Evolutionary conservation across 2,113 vertebrate species (phyloP).

Genomic region (Hemiprocne comata): DNA sequence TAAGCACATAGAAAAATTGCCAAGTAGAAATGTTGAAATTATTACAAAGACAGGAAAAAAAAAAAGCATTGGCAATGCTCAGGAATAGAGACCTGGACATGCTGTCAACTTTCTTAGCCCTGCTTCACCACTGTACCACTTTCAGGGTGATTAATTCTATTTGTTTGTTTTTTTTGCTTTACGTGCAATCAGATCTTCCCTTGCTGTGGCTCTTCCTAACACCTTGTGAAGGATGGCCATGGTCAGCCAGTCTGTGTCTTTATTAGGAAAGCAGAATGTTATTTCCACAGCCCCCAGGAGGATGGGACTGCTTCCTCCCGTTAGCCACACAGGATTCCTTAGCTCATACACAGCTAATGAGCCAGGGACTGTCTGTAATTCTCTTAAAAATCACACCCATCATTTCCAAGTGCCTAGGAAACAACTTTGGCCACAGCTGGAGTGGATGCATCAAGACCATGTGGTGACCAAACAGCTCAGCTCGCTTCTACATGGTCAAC

Average conservation of each 20-base stretch:
- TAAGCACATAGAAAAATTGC: neutral
- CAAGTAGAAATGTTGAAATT: neutral
- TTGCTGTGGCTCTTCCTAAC: neutral
- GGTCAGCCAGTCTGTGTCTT: neutral
- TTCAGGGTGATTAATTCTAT: neutral
- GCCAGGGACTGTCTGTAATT: neutral
- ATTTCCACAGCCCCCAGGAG: slow-evolving; percentile 8
- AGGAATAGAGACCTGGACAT: neutral
- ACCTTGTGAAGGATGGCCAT: neutral
- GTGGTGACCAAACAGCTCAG: neutral
- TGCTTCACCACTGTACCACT: neutral
- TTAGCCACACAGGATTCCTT: neutral
- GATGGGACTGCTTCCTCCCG: slow-evolving; percentile 2
- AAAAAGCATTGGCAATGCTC: neutral
- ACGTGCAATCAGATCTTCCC: neutral
- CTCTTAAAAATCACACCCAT: neutral
- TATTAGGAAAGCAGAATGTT: neutral
- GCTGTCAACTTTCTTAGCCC: neutral
- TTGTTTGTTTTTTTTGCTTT: neutral
- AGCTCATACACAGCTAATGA: neutral
- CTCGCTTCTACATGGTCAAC: neutral
- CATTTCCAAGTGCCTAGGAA: neutral
- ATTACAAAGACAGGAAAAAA: neutral
- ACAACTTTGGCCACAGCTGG: neutral
- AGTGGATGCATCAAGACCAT: rapidly evolving